Base-by-base conservation (phyloP, 92 coral and sea anemone genomes). In the Parazoanthus swiftii region DNA sequence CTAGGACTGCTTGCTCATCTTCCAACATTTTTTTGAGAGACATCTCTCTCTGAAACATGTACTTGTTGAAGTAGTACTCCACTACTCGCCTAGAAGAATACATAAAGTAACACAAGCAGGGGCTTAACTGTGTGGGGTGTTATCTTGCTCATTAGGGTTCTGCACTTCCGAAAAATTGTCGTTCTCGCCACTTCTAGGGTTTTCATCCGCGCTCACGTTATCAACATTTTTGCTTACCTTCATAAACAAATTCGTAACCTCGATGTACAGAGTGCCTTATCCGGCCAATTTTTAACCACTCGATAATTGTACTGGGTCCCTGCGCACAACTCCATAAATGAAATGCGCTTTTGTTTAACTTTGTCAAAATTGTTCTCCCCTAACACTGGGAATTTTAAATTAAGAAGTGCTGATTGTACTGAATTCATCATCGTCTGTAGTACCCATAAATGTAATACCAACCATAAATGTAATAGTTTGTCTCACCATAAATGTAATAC, bases 231-330 rank as follows among this genome's bases (percentile, higher is more conserved):
- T 13, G 6, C 33, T 72, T 26, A 35, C 76, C 76, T 2, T 86
- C 82, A 86, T 86, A 86, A 39, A 76, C 33, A 71, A 88, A 88
- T 56, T 88, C 79, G 74, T 79, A 78, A 8, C 85, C 77, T 66
- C 79, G 23, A 77, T 51, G 73, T 77, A 88, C 20, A 88, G 84
- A 82, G 66, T 46, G 15, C 85, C 85, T 87, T 78, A 79, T 36
- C 90, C 76, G 54, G 85, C 85, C 85, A 87, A 5, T 88, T 78
- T 43, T 78, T 79, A 6, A 88, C 85, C 76, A 88, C 85, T 65
- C 71, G 85, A 88, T 78, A 78, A 38, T 37, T 77, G 26, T 78
- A 88, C 74, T 77, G 85, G 10, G 90, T 88, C 36, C 77, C 85
- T 38, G 81, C 56, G 3, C 75, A 54, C 73, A 74, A 26, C 11